Percentiles rank a stretch among this genome's conserved stretches.
phyloP scores from a whole-genome alignment of 2,113 vertebrate species.

The Bostrychus sinensis region DNA sequence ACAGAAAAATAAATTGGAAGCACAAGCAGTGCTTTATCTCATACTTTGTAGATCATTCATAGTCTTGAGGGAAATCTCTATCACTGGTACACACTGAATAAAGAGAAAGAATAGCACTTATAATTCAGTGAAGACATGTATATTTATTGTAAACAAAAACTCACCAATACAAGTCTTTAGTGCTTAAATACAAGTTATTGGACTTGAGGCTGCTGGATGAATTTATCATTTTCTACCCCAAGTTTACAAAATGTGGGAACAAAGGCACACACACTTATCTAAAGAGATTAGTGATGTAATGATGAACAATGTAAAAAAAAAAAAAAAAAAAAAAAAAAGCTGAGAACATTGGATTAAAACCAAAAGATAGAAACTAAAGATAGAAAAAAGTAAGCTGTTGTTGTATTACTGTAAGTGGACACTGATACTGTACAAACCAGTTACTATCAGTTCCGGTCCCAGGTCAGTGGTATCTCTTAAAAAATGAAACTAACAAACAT shows the following conservation, averaged over 20 bases:
- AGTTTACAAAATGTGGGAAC: slow-evolving; percentile 74
- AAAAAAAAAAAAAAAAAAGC: neutral
- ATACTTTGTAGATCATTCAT: too few species aligned
- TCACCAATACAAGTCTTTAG: slow-evolving; percentile 81
- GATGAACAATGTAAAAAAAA: neutral
- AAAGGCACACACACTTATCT: slow-evolving; percentile 71
- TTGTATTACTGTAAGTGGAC: too few species aligned
- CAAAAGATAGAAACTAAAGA: neutral
- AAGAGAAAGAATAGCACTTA: neutral
- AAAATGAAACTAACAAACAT: slow-evolving; percentile 1
- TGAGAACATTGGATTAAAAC: neutral
- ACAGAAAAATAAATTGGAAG: too few species aligned
- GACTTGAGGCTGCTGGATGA: slow-evolving; percentile 76
- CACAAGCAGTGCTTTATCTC: too few species aligned
- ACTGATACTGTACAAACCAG: slow-evolving; percentile 9
- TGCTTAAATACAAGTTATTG: slow-evolving; percentile 75
- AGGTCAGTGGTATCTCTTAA: neutral
- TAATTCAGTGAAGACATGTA: slow-evolving; percentile 66
- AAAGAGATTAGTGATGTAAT: neutral
- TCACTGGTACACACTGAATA: too few species aligned
- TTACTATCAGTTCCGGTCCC: neutral
- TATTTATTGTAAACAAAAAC: slow-evolving; percentile 92
- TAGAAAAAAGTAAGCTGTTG: neutral
- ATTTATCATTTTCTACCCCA: slow-evolving; percentile 72
- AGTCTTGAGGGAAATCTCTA: too few species aligned